A percentile compares a stretch with the other conserved stretches of the same genome.
These are phyloP conservation scores for Epinotia ramella DNA, from an alignment of 2,888 invertebrate genomes.

Conservation along the genomic window DNA sequence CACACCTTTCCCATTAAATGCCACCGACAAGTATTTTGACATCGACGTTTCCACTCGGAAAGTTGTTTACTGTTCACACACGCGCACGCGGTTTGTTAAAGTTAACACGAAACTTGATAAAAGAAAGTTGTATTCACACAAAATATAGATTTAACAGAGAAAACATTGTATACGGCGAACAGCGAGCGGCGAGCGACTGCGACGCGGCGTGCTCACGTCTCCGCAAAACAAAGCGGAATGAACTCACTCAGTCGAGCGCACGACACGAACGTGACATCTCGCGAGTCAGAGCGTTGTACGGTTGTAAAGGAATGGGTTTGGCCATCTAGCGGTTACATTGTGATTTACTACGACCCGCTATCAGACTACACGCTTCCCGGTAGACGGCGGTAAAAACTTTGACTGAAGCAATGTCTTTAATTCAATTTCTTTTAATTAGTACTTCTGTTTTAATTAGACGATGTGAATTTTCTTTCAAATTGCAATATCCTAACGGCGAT, in stretches of 20 bases:
- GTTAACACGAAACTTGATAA: constrained; percentile 65
- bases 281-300: constrained; percentile 63
- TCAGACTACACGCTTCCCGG: neutral
- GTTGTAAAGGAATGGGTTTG: constrained; percentile 59
- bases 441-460: neutral
- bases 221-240: constrained; percentile 86
- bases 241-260: constrained; percentile 54
- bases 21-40: constrained; percentile 85
- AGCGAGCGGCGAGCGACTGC: constrained; percentile 55
- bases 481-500: no score
- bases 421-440: neutral
- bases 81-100: constrained; percentile 64
- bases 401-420: neutral
- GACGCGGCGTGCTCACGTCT: constrained; percentile 75
- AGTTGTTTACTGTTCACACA: constrained; percentile 69
- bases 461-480: neutral
- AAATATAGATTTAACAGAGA: constrained; percentile 69
- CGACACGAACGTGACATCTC: constrained; percentile 64
- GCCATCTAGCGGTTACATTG: constrained; percentile 63
- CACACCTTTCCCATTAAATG: constrained; percentile 85
- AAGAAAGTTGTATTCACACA: constrained; percentile 70
- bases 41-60: constrained; percentile 59
- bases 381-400: constrained; percentile 42
- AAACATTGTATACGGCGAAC: constrained; percentile 77
- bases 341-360: constrained; percentile 13